phyloP scores from a whole-genome alignment of 2,797 vertebrate species.

The Aselliscus stoliczkanus region DNA sequence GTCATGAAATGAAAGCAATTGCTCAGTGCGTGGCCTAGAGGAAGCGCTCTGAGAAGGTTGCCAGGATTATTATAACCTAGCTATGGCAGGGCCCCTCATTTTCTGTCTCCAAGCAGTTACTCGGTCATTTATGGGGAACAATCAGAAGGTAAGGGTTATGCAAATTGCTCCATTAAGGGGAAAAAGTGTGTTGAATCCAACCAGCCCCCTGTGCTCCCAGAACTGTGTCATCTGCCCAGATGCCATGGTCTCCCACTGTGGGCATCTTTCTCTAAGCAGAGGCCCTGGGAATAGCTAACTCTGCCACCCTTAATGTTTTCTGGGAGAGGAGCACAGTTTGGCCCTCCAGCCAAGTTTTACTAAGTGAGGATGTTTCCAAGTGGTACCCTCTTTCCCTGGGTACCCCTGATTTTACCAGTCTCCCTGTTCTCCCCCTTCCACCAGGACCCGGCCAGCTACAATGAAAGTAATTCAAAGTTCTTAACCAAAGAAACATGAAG shows the following conservation, averaged over 20 bases:
- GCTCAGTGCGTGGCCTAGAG: not conserved
- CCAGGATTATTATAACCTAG: not conserved
- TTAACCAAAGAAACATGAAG: not conserved
- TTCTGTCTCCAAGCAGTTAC: not conserved
- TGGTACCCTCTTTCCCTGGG: not conserved
- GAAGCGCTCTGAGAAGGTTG: not conserved
- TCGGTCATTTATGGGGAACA: too few relatives aligned
- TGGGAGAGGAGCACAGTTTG: not conserved
- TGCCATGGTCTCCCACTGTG: fast-evolving
- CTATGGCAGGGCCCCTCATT: not conserved
- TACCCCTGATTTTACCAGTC: not conserved
- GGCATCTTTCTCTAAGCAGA: not conserved
- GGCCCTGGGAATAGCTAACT: too few relatives aligned
- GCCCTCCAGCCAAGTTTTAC: not conserved
- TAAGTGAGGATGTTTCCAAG: not conserved
- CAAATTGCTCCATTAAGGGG: not conserved
- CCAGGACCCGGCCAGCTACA: fast-evolving
- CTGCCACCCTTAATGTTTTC: not conserved
- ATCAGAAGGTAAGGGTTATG: not conserved
- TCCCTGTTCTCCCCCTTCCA: too few relatives aligned
- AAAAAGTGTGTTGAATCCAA: too few relatives aligned
- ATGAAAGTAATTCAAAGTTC: not conserved
- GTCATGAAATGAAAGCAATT: fast-evolving
- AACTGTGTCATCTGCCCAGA: not conserved
- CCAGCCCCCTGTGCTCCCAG: too few relatives aligned